Conservation (phyloP, 2,888 invertebrate genomes). For the Julus scandinavius region DNA sequence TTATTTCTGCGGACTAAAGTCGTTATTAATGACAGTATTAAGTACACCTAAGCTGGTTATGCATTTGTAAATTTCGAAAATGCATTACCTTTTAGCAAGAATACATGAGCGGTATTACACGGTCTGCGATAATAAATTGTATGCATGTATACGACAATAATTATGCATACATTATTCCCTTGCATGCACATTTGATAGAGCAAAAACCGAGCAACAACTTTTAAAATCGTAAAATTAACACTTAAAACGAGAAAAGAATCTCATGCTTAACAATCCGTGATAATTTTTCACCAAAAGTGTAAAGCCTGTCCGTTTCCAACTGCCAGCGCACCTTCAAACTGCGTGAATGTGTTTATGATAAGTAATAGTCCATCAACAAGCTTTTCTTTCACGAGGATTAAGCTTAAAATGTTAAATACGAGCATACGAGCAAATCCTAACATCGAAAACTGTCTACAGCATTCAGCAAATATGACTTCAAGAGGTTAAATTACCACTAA, state of each 20-base stretch:
- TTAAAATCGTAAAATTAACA: too few relatives aligned
- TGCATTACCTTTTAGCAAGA: background rate
- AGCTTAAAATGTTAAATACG: conserved; percentile 40
- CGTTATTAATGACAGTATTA: background rate
- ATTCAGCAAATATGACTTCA: conserved; percentile 25
- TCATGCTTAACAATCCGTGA: too few relatives aligned
- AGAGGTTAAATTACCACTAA: conserved; percentile 40
- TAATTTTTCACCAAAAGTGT: too few relatives aligned
- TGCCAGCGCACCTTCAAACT: background rate
- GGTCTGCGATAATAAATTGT: background rate
- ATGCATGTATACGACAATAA: too few relatives aligned
- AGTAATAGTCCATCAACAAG: conserved; percentile 39
- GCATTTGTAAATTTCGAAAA: background rate
- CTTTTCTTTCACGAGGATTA: conserved; percentile 27
- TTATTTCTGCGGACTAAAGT: background rate
- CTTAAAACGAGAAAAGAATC: too few relatives aligned
- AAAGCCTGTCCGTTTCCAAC: background rate
- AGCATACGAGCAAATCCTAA: conserved; percentile 24
- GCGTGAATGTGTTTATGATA: conserved; percentile 17
- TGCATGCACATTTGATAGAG: too few relatives aligned
- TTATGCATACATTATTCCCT: too few relatives aligned
- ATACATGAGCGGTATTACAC: background rate
- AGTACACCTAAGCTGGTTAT: background rate
- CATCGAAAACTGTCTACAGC: background rate
- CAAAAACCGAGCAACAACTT: too few relatives aligned